Percentiles rank a stretch among this genome's conserved stretches.
Conservation (phyloP, 2,888 invertebrate species). For the Acleris emargana region DNA sequence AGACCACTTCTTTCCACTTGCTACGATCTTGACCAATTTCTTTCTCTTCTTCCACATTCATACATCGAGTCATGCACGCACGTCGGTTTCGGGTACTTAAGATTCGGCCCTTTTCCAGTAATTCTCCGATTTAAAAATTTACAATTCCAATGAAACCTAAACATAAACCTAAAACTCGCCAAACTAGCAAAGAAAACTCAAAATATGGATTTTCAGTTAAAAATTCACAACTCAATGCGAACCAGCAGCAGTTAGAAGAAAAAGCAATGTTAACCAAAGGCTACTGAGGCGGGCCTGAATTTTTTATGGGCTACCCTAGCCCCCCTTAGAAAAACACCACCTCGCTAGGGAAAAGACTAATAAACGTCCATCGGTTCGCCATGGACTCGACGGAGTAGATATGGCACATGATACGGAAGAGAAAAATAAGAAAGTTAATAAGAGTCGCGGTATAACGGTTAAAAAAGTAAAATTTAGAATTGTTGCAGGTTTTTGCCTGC, state of each 20-base stretch:
- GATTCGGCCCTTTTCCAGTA: too few species aligned
- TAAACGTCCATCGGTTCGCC: slow-evolving; percentile 57
- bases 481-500: too few species aligned
- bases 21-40: too few species aligned
- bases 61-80: too few species aligned
- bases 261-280: slow-evolving; percentile 63
- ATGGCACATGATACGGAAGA: slow-evolving; percentile 37
- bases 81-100: too few species aligned
- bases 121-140: too few species aligned
- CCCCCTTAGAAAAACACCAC: slow-evolving; percentile 76
- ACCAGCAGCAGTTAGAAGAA: slow-evolving; percentile 49
- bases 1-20: too few species aligned
- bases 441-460: background rate
- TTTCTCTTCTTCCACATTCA: too few species aligned
- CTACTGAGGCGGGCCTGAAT: slow-evolving; percentile 66
- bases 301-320: slow-evolving; percentile 68
- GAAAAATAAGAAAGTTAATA: background rate
- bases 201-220: slow-evolving; percentile 44
- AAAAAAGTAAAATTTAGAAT: too few species aligned
- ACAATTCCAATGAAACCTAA: too few species aligned
- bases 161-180: background rate
- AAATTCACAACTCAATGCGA: slow-evolving; percentile 56
- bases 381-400: slow-evolving; percentile 39
- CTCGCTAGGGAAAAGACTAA: slow-evolving; percentile 70
- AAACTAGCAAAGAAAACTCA: slow-evolving; percentile 18